A percentile compares a stretch with the other conserved stretches of the same genome.
These are phyloP conservation scores for Caenorhabditis macrosperma DNA, from an alignment of 2,888 invertebrate species.

Conservation along the genomic window DNA sequence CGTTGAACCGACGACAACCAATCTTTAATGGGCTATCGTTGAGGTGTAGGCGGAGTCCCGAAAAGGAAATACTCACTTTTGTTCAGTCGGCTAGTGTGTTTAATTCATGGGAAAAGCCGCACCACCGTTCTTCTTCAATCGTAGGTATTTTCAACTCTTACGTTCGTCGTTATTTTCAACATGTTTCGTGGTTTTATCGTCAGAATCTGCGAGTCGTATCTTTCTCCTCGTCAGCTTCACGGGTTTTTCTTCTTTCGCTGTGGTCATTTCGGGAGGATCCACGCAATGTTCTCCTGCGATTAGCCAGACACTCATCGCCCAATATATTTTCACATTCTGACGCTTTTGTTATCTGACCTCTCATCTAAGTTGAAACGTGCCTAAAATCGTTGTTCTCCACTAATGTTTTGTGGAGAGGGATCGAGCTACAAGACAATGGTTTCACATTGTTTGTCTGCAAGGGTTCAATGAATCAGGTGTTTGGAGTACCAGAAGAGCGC, in stretches of 20 bases:
- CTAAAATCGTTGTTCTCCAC: neutral
- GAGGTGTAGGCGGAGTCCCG: conserved; percentile 25
- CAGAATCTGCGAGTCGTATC: conserved; percentile 22
- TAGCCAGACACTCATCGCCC: conserved; percentile 4
- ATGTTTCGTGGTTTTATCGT: conserved; percentile 39
- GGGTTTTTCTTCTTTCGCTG: conserved; percentile 12
- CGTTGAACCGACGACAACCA: conserved; percentile 25
- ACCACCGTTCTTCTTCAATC: conserved; percentile 30
- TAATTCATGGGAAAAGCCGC: conserved; percentile 30
- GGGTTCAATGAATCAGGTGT: conserved; percentile 22
- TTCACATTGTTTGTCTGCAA: conserved; percentile 2
- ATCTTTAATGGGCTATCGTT: conserved; percentile 41
- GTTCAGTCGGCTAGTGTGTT: neutral
- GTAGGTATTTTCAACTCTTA: conserved; percentile 22
- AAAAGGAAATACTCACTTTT: neutral
- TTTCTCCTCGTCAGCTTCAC: neutral
- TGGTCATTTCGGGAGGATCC: conserved; percentile 45
- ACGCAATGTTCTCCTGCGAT: conserved; percentile 15
- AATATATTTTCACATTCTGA: conserved; percentile 52
- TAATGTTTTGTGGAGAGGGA: conserved; percentile 3
- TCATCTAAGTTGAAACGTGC: conserved; percentile 47
- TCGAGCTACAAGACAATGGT: neutral
- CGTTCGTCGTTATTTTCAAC: conserved; percentile 24
- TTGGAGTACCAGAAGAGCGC: conserved; percentile 1
- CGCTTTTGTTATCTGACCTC: conserved; percentile 57